A percentile compares a stretch with the other conserved stretches of the same genome.
phyloP scores from a whole-genome alignment of 2,797 vertebrate genomes.

The Anomalospiza imberbis region DNA sequence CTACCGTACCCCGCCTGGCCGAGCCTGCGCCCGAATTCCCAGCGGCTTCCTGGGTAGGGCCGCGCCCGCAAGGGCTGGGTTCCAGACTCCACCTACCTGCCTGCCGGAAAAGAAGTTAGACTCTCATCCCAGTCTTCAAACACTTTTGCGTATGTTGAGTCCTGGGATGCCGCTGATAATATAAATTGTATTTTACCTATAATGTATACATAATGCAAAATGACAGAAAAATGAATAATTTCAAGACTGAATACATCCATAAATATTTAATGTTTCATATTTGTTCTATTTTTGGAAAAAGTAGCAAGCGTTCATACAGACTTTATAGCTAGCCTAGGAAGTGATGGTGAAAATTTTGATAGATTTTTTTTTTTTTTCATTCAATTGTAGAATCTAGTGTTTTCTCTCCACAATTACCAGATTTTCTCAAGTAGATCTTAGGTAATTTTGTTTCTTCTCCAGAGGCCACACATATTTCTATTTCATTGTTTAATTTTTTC shows the following conservation, averaged over 20 bases:
- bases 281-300: not conserved
- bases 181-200: not conserved
- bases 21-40: rapidly evolving
- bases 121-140: not conserved
- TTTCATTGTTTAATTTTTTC: not conserved
- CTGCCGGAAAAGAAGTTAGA: not conserved
- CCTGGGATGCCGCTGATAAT: not conserved
- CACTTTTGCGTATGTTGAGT: rapidly evolving
- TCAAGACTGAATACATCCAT: not conserved
- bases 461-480: not conserved
- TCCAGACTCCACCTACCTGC: too few species aligned
- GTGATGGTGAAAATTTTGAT: not conserved
- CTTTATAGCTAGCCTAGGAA: not conserved
- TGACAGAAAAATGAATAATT: not conserved
- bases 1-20: rapidly evolving
- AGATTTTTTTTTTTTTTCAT: not conserved
- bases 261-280: not conserved
- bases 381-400: not conserved
- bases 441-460: not conserved
- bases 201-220: not conserved
- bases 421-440: not conserved
- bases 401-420: not conserved
- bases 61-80: rapidly evolving
- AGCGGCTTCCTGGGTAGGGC: rapidly evolving
- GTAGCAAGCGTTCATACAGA: not conserved